Evolutionary conservation across 2,113 vertebrate species (phyloP).

Genomic region (Ageneiosus marmoratus): DNA sequence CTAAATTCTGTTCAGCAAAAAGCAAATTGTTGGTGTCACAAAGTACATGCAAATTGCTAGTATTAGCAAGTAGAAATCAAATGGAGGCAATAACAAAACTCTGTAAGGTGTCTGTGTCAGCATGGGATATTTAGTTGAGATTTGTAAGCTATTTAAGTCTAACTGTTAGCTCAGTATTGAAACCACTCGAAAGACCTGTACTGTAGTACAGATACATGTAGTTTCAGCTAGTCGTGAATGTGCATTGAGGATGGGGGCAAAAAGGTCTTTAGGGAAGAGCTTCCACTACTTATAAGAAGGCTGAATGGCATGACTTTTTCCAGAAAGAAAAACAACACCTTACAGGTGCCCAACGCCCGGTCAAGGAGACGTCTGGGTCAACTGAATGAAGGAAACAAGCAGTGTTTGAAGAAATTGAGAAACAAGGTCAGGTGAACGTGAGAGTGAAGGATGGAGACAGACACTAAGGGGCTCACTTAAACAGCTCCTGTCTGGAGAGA

Average conservation of each 20-base stretch:
- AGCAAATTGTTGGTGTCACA: not conserved
- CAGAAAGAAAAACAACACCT: not conserved
- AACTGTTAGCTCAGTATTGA: not conserved
- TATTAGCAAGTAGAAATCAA: not conserved
- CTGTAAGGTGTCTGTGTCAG: not conserved
- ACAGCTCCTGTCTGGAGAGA: slow-evolving; percentile 90
- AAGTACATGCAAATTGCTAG: not conserved
- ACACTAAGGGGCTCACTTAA: slow-evolving; percentile 80
- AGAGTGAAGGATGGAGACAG: not conserved
- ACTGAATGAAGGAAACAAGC: no score
- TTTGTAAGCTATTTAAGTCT: slow-evolving; percentile 4
- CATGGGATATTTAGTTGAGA: not conserved
- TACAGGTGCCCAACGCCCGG: not conserved
- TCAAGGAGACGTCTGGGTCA: not conserved
- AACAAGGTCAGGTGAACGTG: no score
- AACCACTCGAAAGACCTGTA: not conserved
- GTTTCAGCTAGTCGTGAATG: not conserved
- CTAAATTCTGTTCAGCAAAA: not conserved
- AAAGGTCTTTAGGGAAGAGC: not conserved
- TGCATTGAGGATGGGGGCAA: not conserved
- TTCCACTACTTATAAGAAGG: not conserved
- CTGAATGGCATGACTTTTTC: slow-evolving; percentile 1
- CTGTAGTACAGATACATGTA: not conserved
- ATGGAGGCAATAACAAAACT: not conserved
- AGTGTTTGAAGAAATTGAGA: not conserved